Conservation (phyloP, 2,797 vertebrate genomes). For the Falco naumanni region DNA sequence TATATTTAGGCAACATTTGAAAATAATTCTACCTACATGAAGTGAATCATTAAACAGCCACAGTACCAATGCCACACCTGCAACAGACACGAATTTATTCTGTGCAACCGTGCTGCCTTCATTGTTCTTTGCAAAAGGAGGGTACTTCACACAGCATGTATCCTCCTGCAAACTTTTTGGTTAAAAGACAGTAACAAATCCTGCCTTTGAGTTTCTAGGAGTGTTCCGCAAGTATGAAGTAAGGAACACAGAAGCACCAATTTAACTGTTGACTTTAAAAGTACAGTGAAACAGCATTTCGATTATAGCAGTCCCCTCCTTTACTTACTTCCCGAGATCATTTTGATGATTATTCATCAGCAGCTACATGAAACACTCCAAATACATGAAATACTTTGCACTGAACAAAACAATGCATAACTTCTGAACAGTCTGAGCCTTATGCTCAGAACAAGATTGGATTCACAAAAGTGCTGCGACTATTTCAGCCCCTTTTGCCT, state of each 20-base stretch:
- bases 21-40: background rate
- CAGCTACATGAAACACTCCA: background rate
- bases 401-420: background rate
- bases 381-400: background rate
- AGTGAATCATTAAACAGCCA: background rate
- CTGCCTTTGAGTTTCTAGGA: background rate
- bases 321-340: background rate
- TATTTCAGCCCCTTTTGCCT: background rate
- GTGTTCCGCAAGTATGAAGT: background rate
- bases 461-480: accelerated
- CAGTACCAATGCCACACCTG: background rate
- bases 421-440: background rate
- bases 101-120: background rate
- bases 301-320: background rate
- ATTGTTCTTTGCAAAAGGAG: background rate
- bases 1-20: background rate
- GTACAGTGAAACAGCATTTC: background rate
- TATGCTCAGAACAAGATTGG: background rate
- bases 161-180: background rate
- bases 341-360: background rate
- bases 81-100: background rate
- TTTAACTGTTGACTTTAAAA: background rate
- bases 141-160: background rate
- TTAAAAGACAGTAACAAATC: background rate
- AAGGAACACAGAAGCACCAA: background rate